Percentiles rank a stretch among this genome's conserved stretches.
These are phyloP conservation scores for Nothoprocta pentlandii DNA, from an alignment of 2,113 vertebrate species.

Conservation along the genomic window DNA sequence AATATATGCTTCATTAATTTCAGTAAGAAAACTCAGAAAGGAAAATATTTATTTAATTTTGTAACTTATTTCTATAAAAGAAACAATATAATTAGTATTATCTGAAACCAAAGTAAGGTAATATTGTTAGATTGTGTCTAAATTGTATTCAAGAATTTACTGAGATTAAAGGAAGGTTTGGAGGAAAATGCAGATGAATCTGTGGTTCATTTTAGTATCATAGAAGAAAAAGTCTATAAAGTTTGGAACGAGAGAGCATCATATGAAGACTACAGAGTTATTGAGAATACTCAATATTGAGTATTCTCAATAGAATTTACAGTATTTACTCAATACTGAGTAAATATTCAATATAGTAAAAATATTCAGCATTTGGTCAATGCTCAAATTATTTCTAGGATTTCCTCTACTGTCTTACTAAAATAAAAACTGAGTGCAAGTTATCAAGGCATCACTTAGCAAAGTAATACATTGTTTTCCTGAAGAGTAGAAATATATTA, in stretches of 20 bases:
- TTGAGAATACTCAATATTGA: background rate
- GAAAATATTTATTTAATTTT: background rate
- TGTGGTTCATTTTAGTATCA: background rate
- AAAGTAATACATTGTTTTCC: background rate
- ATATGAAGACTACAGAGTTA: background rate
- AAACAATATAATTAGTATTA: background rate
- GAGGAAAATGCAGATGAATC: background rate
- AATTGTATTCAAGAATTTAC: background rate
- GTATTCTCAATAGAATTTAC: too few species aligned
- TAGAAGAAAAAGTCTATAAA: fast-evolving
- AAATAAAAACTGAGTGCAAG: background rate
- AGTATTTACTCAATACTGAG: too few species aligned
- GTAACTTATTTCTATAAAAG: background rate
- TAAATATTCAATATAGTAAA: too few species aligned
- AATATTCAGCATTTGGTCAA: background rate
- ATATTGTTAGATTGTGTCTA: background rate
- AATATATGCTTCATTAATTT: constrained; percentile 5
- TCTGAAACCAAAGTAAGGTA: background rate
- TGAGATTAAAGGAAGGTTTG: background rate
- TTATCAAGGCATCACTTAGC: background rate
- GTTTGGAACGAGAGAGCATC: fast-evolving
- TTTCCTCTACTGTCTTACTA: background rate
- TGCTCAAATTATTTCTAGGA: background rate
- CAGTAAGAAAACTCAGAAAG: background rate
- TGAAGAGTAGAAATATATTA: background rate